Percentiles rank a stretch among this genome's conserved stretches.
Evolutionary conservation across 2,113 vertebrate species (phyloP).

Genomic region (Sorex araneus): DNA sequence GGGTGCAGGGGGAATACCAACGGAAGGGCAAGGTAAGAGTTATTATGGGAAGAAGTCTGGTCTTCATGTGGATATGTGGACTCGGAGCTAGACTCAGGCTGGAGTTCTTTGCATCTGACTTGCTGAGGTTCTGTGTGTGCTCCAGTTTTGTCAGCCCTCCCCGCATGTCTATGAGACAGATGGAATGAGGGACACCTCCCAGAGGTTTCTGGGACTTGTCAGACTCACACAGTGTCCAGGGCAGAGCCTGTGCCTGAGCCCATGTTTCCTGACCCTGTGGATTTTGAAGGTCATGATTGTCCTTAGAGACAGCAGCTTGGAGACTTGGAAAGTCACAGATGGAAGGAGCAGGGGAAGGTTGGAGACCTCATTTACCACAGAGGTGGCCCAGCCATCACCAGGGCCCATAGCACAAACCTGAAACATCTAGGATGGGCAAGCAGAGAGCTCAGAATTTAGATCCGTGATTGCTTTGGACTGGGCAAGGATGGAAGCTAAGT

Average conservation of each 20-base stretch:
- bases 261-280: not conserved
- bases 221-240: not conserved
- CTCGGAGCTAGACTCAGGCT: no score
- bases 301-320: not conserved
- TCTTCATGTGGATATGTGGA: not conserved
- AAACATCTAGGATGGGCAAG: not conserved
- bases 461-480: not conserved
- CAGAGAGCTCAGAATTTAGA: not conserved
- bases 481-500: not conserved
- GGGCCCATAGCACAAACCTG: not conserved
- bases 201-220: not conserved
- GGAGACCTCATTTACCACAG: not conserved
- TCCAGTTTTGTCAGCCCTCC: not conserved
- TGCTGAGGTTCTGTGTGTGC: not conserved
- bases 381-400: no score
- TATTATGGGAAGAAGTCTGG: not conserved
- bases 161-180: not conserved
- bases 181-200: not conserved
- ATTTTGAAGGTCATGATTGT: not conserved
- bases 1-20: no score
- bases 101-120: not conserved
- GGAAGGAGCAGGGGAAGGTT: no score
- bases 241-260: not conserved
- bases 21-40: not conserved
- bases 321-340: not conserved